These are phyloP conservation scores for Monodelphis domestica DNA, from an alignment of 2,797 vertebrate species.

Conservation along the genomic window DNA sequence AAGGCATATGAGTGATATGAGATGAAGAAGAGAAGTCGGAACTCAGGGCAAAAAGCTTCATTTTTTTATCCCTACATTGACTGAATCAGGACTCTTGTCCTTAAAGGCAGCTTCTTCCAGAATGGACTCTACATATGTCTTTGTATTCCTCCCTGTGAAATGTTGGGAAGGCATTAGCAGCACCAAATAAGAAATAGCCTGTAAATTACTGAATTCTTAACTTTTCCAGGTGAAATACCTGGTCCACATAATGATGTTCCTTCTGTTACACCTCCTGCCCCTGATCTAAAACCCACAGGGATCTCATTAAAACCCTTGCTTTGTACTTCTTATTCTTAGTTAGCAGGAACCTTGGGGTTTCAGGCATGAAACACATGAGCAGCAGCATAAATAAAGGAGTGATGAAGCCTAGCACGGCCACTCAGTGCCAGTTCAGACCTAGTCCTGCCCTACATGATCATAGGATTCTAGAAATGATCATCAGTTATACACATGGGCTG, in stretches of 20 bases:
- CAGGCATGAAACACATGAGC: conserved; percentile 93
- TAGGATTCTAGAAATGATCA: conserved; percentile 95
- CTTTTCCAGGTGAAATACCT: conserved; percentile 89
- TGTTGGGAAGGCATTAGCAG: conserved; percentile 94
- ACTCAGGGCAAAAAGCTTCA: not conserved
- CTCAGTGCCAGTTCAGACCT: conserved; percentile 92
- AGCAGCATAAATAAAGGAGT: conserved; percentile 90
- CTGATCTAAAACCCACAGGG: conserved; percentile 89
- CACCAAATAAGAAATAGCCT: conserved; percentile 91
- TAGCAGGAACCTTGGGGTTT: conserved; percentile 93
- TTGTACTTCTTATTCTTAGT: conserved; percentile 86
- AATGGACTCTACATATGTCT: conserved; percentile 95
- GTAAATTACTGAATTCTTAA: conserved; percentile 89
- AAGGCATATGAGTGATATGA: not conserved
- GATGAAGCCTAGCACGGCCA: conserved; percentile 90
- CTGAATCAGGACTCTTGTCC: conserved; percentile 90
- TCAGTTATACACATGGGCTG: conserved; percentile 95
- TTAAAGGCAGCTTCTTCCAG: conserved; percentile 92
- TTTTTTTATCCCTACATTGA: conserved; percentile 86
- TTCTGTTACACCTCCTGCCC: conserved; percentile 90
- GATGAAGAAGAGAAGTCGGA: not conserved
- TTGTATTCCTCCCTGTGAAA: conserved; percentile 93
- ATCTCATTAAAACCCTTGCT: conserved; percentile 88
- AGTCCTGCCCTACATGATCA: conserved; percentile 90
- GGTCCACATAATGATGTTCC: conserved; percentile 82